These are phyloP conservation scores for Borostomias antarcticus DNA, from an alignment of 2,797 vertebrate genomes.

Conservation along the genomic window DNA sequence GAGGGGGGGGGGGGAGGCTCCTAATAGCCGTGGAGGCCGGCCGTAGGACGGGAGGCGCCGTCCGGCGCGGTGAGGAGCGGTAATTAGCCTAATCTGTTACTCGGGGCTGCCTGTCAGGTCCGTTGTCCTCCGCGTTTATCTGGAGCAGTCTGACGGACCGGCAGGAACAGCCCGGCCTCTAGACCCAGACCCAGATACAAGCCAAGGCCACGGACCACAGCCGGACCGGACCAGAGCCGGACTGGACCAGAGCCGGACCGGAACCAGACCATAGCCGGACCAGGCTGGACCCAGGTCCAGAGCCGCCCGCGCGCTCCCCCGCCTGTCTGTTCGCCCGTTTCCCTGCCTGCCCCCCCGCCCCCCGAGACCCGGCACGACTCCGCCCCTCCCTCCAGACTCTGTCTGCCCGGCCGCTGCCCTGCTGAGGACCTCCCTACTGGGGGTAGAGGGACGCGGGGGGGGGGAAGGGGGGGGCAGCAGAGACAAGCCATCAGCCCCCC, in stretches of 20 bases:
- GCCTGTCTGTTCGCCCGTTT: slow-evolving; percentile 20
- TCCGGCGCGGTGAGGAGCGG: slow-evolving; percentile 79
- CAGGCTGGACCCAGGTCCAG: too few relatives aligned
- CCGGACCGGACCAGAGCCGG: not conserved
- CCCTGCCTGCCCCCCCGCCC: too few relatives aligned
- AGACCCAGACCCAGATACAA: slow-evolving; percentile 35
- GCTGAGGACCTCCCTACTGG: not conserved
- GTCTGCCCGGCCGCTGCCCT: not conserved
- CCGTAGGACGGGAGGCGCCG: slow-evolving; percentile 37
- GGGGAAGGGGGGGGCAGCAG: slow-evolving; percentile 39
- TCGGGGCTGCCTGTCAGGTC: slow-evolving; percentile 86
- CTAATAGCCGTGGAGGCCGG: slow-evolving; percentile 68
- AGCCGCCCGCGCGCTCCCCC: too few relatives aligned
- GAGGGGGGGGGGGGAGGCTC: slow-evolving; percentile 61
- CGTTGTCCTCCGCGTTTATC: too few relatives aligned
- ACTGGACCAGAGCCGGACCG: not conserved
- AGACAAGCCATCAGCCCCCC: slow-evolving; percentile 50
- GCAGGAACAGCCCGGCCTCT: too few relatives aligned
- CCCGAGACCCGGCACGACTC: too few relatives aligned
- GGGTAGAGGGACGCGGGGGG: not conserved
- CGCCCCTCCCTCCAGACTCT: not conserved
- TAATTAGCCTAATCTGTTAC: slow-evolving; percentile 99
- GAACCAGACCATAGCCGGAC: not conserved
- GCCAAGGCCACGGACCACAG: not conserved
- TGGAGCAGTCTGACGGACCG: too few relatives aligned